These are phyloP conservation scores for Saccostrea glomerata DNA, from an alignment of 1,140 invertebrate genomes.

Conservation along the genomic window DNA sequence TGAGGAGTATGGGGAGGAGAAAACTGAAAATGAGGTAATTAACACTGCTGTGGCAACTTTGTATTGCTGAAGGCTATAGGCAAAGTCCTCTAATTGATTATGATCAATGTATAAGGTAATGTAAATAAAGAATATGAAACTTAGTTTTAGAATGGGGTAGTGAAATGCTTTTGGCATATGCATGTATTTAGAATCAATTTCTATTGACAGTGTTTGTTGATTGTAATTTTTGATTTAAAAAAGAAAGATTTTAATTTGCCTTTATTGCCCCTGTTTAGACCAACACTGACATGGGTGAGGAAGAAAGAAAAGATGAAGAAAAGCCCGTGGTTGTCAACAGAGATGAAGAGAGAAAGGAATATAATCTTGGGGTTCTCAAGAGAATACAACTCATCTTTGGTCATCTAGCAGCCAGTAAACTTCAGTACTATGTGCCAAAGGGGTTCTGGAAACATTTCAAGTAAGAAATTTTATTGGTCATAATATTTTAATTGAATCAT, in stretches of 20 bases:
- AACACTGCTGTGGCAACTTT: too few species aligned
- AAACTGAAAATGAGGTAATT: constrained; percentile 73
- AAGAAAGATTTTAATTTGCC: too few species aligned
- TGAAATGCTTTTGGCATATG: too few species aligned
- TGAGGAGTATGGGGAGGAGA: constrained; percentile 84
- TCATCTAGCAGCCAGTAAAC: constrained; percentile 95
- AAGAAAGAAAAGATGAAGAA: constrained; percentile 73
- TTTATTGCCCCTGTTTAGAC: constrained; percentile 57
- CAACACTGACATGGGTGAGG: constrained; percentile 72
- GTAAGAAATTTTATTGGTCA: constrained; percentile 79
- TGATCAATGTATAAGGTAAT: too few species aligned
- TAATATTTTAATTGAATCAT: too few species aligned
- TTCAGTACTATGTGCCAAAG: constrained; percentile 97
- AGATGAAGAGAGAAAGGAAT: constrained; percentile 86
- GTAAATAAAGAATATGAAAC: too few species aligned
- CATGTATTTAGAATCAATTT: too few species aligned
- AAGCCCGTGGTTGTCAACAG: constrained; percentile 67
- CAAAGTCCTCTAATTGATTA: too few species aligned
- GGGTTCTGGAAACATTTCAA: constrained; percentile 99
- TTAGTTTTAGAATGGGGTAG: too few species aligned
- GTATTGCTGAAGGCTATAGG: too few species aligned
- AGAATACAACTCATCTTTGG: constrained; percentile 99
- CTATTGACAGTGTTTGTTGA: too few species aligned
- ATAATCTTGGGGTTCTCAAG: constrained; percentile 96
- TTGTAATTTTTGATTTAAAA: too few species aligned